phyloP scores from a whole-genome alignment of 1,140 invertebrate genomes.

The Vanessa tameamea region DNA sequence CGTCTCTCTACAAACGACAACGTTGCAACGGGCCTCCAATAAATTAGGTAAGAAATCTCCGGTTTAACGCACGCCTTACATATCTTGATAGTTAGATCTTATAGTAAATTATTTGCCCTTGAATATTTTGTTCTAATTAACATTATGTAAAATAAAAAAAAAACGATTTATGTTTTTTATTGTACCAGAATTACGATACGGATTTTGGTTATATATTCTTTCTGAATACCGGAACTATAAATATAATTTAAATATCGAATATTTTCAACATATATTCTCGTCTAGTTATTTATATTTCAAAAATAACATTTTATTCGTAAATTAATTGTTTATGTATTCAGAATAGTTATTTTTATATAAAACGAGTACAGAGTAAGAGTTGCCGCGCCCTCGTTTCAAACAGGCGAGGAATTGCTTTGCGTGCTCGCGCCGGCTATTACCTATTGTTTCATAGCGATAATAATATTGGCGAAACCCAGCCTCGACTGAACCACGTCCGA shows the following conservation, averaged over 20 bases:
- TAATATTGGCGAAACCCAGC: slow-evolving; percentile 58
- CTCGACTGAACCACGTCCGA: slow-evolving; percentile 43
- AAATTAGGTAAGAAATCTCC: slow-evolving; percentile 62
- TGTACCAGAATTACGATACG: background rate
- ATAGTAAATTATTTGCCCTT: slow-evolving; percentile 3
- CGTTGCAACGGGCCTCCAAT: slow-evolving; percentile 44
- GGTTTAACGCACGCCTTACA: slow-evolving; percentile 52
- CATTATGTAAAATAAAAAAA: background rate
- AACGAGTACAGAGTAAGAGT: slow-evolving; percentile 10
- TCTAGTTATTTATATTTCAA: too few species aligned
- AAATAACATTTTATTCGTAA: too few species aligned
- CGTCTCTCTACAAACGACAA: slow-evolving; percentile 38
- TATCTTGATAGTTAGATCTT: slow-evolving; percentile 39
- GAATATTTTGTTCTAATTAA: background rate
- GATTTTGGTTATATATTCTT: too few species aligned
- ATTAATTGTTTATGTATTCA: background rate
- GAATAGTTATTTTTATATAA: slow-evolving; percentile 10
- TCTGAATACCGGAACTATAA: too few species aligned
- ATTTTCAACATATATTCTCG: too few species aligned
- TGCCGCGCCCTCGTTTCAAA: slow-evolving; percentile 34
- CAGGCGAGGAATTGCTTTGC: slow-evolving; percentile 39
- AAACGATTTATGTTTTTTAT: background rate
- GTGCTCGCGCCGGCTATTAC: slow-evolving; percentile 31
- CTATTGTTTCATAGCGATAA: slow-evolving; percentile 64
- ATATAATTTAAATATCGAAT: too few species aligned